phyloP scores from a whole-genome alignment of 2,888 invertebrate genomes.

The Sminthurinus aureus region DNA sequence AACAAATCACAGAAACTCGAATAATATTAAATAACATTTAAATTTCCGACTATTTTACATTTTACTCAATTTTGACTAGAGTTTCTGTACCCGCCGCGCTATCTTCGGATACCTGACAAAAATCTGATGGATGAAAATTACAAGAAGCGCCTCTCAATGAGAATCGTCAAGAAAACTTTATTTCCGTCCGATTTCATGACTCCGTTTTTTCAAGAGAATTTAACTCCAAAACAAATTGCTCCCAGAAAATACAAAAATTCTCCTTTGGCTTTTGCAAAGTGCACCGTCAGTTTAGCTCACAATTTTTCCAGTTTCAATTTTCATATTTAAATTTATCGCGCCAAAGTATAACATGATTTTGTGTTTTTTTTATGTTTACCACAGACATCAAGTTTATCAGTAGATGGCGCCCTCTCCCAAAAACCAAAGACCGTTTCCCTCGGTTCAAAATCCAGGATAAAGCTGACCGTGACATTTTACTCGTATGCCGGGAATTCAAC shows the following conservation, averaged over 20 bases:
- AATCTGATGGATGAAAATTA: conserved; percentile 44
- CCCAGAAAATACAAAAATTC: conserved; percentile 9
- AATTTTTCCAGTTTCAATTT: too few relatives aligned
- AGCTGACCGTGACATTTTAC: conserved; percentile 46
- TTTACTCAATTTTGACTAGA: conserved; percentile 37
- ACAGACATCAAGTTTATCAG: conserved; percentile 51
- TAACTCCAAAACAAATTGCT: conserved; percentile 40
- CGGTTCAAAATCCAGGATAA: not conserved
- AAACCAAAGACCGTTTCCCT: conserved; percentile 44
- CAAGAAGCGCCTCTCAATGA: conserved; percentile 49
- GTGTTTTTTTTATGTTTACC: not conserved
- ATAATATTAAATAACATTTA: not conserved
- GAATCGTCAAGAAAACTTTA: conserved; percentile 50
- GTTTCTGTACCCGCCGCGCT: conserved; percentile 54
- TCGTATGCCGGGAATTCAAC: conserved; percentile 26
- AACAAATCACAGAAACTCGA: not conserved
- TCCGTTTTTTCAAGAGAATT: conserved; percentile 50
- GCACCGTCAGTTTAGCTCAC: conserved; percentile 45
- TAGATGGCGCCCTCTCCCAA: conserved; percentile 52
- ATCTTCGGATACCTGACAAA: conserved; percentile 30
- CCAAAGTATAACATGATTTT: too few relatives aligned
- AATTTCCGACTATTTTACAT: not conserved
- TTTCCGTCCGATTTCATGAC: conserved; percentile 55
- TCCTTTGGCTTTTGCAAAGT: conserved; percentile 41
- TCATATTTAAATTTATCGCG: too few relatives aligned